Evolutionary conservation across 2,888 invertebrate genomes (phyloP), one percentile per base, ranked within the genome.

Genomic region (Spisula solida): DNA sequence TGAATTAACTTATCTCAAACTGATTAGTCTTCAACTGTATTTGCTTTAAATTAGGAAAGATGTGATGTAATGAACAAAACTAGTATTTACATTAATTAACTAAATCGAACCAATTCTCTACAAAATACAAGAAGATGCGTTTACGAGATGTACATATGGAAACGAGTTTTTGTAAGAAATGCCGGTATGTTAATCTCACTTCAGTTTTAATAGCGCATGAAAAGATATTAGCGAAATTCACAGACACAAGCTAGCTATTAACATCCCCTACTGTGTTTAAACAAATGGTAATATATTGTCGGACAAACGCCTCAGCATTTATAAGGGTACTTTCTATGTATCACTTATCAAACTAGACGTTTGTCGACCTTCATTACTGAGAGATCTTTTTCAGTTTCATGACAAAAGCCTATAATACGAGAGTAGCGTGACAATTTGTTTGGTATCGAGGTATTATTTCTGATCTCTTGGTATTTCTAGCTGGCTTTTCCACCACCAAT

Each of bases 401-500:
- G 81, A 81, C 81, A 81, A 51, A 14, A 81, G n/a, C 18, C 81
- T 81, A 81, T 81, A 25, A 81, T 56, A 20, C 51, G 14, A 25
- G 14, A 0, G 47, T 83, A 60, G 83, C 83, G 83, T 83, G 83
- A 70, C 34, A 34, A 18, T 70, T 66, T 41, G 12, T 31, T 41
- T 25, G 70, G 48, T 1, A 47, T 83, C 47, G 60, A 70, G 41
- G 47, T 83, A 83, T 70, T 70, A 31, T 75, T 34, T 18, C 10
- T 70, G 83, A 83, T 83, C 48, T 75, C 66, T 48, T 70, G 83
- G 41, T 48, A 48, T 47, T 83, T 83, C 47, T 25, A 70, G 16
- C 5, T 41, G 34, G 70, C 41, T 34, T 34, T 47, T 83, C 47
- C 66, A 12, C 25, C 70, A 83, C 83, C 51, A 25, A 70, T n/a